A percentile compares a stretch with the other conserved stretches of the same genome.
Evolutionary conservation across 2,797 vertebrate species (phyloP).

Genomic region (Dallia pectoralis): DNA sequence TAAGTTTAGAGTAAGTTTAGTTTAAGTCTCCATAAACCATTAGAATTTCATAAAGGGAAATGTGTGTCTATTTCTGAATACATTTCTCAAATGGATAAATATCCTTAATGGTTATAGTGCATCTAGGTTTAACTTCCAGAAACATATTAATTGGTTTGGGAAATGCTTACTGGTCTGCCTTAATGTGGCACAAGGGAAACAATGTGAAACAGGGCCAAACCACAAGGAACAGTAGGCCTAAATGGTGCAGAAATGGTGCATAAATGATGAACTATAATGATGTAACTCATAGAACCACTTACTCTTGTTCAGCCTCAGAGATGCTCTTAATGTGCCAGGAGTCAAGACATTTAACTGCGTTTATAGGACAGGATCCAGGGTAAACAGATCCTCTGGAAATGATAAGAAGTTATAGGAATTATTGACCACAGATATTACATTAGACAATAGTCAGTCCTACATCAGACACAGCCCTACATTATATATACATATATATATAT

Average conservation of each 20-base stretch:
- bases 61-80: background rate
- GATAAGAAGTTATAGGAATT: background rate
- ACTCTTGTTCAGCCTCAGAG: constrained; percentile 5
- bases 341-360: background rate
- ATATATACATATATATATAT: constrained; percentile 43
- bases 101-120: background rate
- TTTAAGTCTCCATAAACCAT: background rate
- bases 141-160: constrained; percentile 9
- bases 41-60: background rate
- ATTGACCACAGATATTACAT: too few species aligned
- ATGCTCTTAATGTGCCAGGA: constrained; percentile 9
- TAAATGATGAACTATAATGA: constrained; percentile 1
- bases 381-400: background rate
- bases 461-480: background rate
- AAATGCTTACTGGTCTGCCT: constrained; percentile 14
- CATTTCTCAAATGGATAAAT: background rate
- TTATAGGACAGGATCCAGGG: background rate
- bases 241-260: constrained; percentile 4
- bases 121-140: background rate
- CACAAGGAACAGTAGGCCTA: constrained; percentile 5
- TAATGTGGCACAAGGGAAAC: constrained; percentile 1
- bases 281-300: constrained; percentile 10
- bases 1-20: background rate
- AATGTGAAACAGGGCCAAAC: background rate
- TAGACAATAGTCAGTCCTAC: background rate